Base-by-base conservation (phyloP, 2,113 vertebrate species). In the Nematolebias whitei region DNA sequence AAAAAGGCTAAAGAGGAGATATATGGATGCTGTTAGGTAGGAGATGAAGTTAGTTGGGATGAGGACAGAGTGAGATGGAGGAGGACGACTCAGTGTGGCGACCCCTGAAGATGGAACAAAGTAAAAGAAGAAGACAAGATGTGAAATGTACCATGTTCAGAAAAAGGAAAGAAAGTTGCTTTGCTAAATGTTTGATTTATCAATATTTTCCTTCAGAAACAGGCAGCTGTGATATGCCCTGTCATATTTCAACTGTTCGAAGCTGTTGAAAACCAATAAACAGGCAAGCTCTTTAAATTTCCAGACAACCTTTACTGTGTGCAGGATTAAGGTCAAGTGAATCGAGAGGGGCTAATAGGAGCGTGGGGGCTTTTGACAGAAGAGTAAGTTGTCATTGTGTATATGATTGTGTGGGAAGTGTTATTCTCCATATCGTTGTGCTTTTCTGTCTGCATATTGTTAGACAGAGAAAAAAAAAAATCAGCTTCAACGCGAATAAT, bases 201-300 rank as follows among this genome's bases (percentile, higher is more conserved):
- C 64, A 26, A 59, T 84, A 43, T 74, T 76, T 79, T 69, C 82
- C 74, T 80, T 64, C 59, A 72, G 78, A 68, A 71, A 51, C 58
- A 73, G 69, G 69, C 55, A 35, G 48, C 55, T 35, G n/a, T n/a
- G n/a, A n/a, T n/a, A n/a, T n/a, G n/a, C n/a, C n/a, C n/a, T n/a
- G n/a, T n/a, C n/a, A n/a, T n/a, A n/a, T n/a, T n/a, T n/a, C n/a
- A n/a, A n/a, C n/a, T n/a, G n/a, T n/a, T 53, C 51, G 60, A 67
- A 12, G 80, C 73, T 65, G 60, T 70, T 80, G 39, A 82, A 71
- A 87, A 80, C 84, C 70, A 87, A 87, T 84, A 80, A 83, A 84
- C 69, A 83, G 83, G 81, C 88, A 83, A 87, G 86, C 85, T 88
- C 47, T 78, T 84, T 84, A 87, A 62, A 63, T 77, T 74, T 70